A percentile compares a stretch with the other conserved stretches of the same genome.
Evolutionary conservation across 2,113 vertebrate species (phyloP).

Genomic region (Oreochromis niloticus): DNA sequence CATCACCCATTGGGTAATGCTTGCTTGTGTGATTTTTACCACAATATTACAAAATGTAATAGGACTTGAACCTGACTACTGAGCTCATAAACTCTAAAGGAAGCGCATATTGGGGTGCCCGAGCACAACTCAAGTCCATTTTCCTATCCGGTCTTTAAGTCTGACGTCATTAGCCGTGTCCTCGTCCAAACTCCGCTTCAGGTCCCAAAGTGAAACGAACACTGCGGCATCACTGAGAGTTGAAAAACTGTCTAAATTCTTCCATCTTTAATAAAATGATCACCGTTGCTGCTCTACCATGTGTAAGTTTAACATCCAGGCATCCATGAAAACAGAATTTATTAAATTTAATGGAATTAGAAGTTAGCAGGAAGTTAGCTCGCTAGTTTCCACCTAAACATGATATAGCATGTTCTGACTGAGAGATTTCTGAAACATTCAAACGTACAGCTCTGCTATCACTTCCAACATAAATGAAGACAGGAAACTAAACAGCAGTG

Average conservation of each 20-base stretch:
- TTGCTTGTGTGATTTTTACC: not conserved
- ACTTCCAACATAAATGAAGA: not conserved
- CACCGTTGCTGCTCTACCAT: too few relatives aligned
- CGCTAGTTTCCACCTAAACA: not conserved
- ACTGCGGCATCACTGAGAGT: not conserved
- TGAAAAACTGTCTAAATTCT: not conserved
- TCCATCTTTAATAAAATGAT: not conserved
- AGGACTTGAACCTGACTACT: not conserved
- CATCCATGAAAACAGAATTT: too few relatives aligned
- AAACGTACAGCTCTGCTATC: not conserved
- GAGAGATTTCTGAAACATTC: not conserved
- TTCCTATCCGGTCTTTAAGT: not conserved
- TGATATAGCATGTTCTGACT: rapidly evolving
- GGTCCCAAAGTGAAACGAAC: not conserved
- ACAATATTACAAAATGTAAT: not conserved
- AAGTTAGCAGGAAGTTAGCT: not conserved
- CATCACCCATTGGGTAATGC: not conserved
- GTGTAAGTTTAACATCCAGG: too few relatives aligned
- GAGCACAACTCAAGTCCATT: not conserved
- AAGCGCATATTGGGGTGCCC: not conserved
- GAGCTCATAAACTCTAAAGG: not conserved
- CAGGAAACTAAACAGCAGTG: not conserved
- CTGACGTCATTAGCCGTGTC: not conserved
- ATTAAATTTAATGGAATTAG: too few relatives aligned
- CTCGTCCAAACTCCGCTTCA: not conserved